A percentile compares a stretch with the other conserved stretches of the same genome.
Conservation (phyloP, 2,888 invertebrate species). For the Drosophila aldrichi region DNA sequence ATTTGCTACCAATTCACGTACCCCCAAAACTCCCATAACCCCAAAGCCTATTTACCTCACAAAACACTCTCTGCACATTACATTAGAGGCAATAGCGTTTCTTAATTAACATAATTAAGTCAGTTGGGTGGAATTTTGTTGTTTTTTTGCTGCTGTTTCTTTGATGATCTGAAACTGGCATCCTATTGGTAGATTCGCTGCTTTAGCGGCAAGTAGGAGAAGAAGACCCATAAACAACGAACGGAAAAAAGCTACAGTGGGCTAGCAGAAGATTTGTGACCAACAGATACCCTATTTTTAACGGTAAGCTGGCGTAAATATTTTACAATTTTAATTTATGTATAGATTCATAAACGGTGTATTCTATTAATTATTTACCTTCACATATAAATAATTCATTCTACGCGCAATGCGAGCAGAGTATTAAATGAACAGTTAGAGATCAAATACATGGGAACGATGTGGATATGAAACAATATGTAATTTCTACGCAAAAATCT, state of each 20-base stretch:
- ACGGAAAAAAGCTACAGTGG: not conserved
- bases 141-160: slow-evolving; percentile 9
- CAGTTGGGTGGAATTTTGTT: slow-evolving; percentile 8
- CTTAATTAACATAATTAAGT: slow-evolving; percentile 60
- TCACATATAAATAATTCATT: not conserved
- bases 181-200: not conserved
- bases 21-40: slow-evolving; percentile 11
- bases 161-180: slow-evolving; percentile 38
- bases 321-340: too few relatives aligned
- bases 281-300: not conserved
- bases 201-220: not conserved
- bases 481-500: slow-evolving; percentile 63
- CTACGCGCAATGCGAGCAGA: not conserved
- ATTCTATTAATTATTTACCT: not conserved
- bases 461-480: slow-evolving; percentile 49
- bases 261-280: not conserved
- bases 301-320: too few relatives aligned
- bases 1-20: slow-evolving; percentile 36
- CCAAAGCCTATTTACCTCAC: slow-evolving; percentile 21
- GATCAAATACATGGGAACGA: slow-evolving; percentile 21
- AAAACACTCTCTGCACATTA: slow-evolving; percentile 25
- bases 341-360: too few relatives aligned
- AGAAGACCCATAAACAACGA: slow-evolving; percentile 27
- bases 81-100: slow-evolving; percentile 49
- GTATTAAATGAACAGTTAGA: not conserved